Base-by-base conservation (phyloP, 2,797 vertebrate genomes). In the Poeciliopsis turneri region DNA sequence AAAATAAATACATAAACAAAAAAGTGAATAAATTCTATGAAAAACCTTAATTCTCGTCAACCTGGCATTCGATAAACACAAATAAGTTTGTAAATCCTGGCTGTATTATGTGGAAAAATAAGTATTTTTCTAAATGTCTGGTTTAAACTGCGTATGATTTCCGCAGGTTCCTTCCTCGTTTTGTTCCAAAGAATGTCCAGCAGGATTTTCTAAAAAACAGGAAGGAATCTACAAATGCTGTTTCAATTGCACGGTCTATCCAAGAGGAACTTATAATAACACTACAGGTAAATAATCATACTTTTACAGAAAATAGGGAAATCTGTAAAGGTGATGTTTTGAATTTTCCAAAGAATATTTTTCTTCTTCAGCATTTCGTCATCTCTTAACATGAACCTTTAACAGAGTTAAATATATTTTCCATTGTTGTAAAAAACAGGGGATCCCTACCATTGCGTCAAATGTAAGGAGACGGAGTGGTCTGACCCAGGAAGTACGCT, bases 391-490 rank as follows among this genome's bases (percentile, higher is more conserved):
- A 51, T 51, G 18, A 51, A 20, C 49, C 49, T 51, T 20, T 51
- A 18, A 51, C 20, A 47, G 18, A 18, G 49, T 51, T 51, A 51
- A 23, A 51, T 51, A 51, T 51, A 13, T 51, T 51, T 51, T 23
- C 20, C 49, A 51, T 51, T 51, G 49, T 51, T 51, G 49, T 51
- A 8, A 23, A 11, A 55, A 82, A 39, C 82, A 96, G 95, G 46
- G 51, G 70, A 92, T 43, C 78, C 87, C 13, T 92, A 92, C 74
- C 75, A 5, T 0, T 95, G 95, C 75, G 85, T 93, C 57, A 0
- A 18, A 2, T 98, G 97, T 36, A 51, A 75, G 72, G 66, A 80
- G 20, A 90, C 89, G 0, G 93, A 97, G 74, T 97, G 97, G 97
- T 93, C 97, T 2, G 87, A 91, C 0, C 64, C 1, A 5, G 86